Base-by-base conservation (phyloP, 2,797 vertebrate species). In the Remorina albescens region DNA sequence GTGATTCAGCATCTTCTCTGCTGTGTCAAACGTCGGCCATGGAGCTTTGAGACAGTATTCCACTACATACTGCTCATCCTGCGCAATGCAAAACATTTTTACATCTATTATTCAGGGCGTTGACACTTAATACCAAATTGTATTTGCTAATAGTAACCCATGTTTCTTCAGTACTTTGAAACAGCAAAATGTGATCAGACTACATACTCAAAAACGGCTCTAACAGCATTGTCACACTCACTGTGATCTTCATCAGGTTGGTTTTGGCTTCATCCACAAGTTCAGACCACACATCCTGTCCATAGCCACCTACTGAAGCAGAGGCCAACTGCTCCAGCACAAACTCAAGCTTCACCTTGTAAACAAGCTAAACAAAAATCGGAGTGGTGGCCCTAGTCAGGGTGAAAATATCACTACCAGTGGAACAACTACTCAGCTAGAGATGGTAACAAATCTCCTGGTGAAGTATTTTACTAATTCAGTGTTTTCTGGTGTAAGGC, bases 61-160 rank as follows among this genome's bases (percentile, higher is more conserved):
- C 71, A 96, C 96, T 82, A 98, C 96, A 88, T 98, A 99, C 19
- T 96, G 95, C 83, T 94, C 95, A 30, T 99, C 98, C 98, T 99
- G 81, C 34, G 26, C 4, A 47, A 69, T 21, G 60, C 8, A 75
- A 60, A 56, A 11, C 56, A 26, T 47, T 1, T 30, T 30, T 5
- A 30, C 4, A 1, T 54, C 8, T 21, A 23, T 78, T 25, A 49
- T n/a, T 21, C 6, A 55, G 25, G 18, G 12, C n/a, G 1, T 60
- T 30, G 25, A 65, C 25, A 39, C 5, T 57, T 39, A 1, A 54
- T 10, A 47, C 25, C 2, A 34, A 15, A 54, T 37, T n/a, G 10
- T 9, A 16, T 47, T 61, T 61, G 23, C 13, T 46, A 21, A 5
- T 18, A 46, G 28, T 2, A 34, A 13, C 3, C n/a, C 5, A 25